These are phyloP conservation scores for Toxonevra muliebris DNA, from an alignment of 2,888 invertebrate genomes.

Conservation along the genomic window DNA sequence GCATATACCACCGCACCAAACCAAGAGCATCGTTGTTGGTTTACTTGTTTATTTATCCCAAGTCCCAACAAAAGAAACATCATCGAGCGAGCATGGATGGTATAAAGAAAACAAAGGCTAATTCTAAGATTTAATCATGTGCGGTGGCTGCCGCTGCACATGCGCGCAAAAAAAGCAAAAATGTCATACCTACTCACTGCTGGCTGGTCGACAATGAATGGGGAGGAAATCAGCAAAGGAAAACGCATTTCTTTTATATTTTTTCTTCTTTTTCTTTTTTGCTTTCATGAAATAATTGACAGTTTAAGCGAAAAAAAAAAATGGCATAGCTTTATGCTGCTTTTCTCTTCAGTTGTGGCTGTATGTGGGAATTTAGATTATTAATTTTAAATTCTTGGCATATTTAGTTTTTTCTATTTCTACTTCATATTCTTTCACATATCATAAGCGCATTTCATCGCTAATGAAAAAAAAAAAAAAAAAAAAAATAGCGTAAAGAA, in stretches of 20 bases:
- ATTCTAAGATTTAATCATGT: conserved; percentile 1
- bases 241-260: conserved; percentile 15
- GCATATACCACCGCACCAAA: background rate
- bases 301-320: conserved; percentile 20
- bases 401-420: too few relatives aligned
- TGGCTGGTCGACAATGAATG: background rate
- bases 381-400: conserved; percentile 7
- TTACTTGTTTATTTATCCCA: background rate
- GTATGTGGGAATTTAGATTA: conserved; percentile 29
- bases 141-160: conserved; percentile 6
- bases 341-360: background rate
- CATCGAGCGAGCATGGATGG: conserved; percentile 10
- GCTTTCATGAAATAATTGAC: conserved; percentile 21
- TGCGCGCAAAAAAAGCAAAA: background rate
- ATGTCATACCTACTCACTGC: background rate
- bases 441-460: too few relatives aligned
- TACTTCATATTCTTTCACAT: too few relatives aligned
- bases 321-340: conserved; percentile 4
- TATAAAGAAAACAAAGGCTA: conserved; percentile 2
- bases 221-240: background rate
- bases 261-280: conserved; percentile 6
- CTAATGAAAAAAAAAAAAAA: too few relatives aligned
- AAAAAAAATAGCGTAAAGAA: too few relatives aligned
- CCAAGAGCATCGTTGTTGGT: background rate
- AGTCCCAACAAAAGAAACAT: background rate